A percentile compares a stretch with the other conserved stretches of the same genome.
Evolutionary conservation across 2,113 vertebrate species (phyloP).

Genomic region (Pelusios castaneus): DNA sequence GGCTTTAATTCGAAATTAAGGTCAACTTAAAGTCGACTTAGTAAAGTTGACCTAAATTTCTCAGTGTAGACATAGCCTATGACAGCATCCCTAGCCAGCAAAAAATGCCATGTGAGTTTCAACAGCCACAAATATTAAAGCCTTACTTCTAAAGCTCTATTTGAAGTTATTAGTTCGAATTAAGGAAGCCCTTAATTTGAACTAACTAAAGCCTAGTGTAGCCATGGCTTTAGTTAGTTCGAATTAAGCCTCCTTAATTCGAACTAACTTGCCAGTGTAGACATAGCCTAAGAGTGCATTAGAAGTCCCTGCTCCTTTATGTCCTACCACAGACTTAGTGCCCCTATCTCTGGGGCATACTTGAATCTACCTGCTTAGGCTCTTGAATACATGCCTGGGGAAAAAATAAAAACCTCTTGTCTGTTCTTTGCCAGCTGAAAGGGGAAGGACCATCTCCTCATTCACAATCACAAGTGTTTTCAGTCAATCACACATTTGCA

Average conservation of each 20-base stretch:
- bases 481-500: slow-evolving; percentile 49
- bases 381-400: neutral
- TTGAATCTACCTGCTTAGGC: neutral
- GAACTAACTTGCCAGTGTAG: too few relatives aligned
- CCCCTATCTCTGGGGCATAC: neutral
- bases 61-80: too few relatives aligned
- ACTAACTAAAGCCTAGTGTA: too few relatives aligned
- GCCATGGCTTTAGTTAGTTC: too few relatives aligned
- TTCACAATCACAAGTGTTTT: slow-evolving; percentile 49
- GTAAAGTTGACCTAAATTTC: too few relatives aligned
- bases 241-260: too few relatives aligned
- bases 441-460: neutral
- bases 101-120: neutral
- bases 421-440: slow-evolving; percentile 9
- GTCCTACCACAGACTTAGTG: neutral
- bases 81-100: neutral
- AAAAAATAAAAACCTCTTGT: neutral
- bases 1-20: too few relatives aligned
- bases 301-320: neutral
- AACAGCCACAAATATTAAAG: neutral
- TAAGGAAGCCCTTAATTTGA: too few relatives aligned
- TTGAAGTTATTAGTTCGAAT: too few relatives aligned
- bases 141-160: too few relatives aligned
- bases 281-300: neutral
- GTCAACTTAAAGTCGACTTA: too few relatives aligned